Percentiles rank a stretch among this genome's conserved stretches.
phyloP scores from a whole-genome alignment of 2,797 vertebrate species.

The Myotis pilosus region DNA sequence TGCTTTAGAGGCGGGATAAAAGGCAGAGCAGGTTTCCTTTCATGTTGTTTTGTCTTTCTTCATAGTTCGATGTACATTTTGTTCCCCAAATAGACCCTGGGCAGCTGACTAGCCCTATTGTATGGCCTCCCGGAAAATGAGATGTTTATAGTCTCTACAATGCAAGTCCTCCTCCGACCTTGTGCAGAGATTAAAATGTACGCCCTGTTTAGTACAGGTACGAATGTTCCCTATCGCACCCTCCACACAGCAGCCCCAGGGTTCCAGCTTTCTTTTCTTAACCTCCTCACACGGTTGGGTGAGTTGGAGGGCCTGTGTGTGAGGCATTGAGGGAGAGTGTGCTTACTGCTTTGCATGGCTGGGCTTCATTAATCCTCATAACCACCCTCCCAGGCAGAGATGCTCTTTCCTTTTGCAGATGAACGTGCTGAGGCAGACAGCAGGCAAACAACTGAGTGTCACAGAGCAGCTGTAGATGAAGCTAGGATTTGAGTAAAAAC shows the following conservation, averaged over 20 bases:
- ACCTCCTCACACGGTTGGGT: not conserved
- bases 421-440: not conserved
- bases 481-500: not conserved
- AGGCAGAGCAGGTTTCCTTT: not conserved
- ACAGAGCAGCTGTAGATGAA: not conserved
- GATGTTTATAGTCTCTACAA: not conserved
- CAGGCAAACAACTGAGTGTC: not conserved
- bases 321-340: not conserved
- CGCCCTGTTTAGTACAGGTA: not conserved
- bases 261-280: not conserved
- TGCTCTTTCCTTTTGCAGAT: not conserved
- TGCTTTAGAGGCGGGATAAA: conserved; percentile 6
- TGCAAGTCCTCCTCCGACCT: not conserved
- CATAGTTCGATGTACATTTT: conserved; percentile 5
- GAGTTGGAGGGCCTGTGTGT: rapidly evolving
- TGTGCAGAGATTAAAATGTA: not conserved
- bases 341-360: not conserved
- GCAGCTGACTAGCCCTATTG: not conserved
- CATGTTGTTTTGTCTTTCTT: conserved; percentile 25
- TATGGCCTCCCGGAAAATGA: not conserved
- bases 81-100: not conserved
- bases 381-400: not conserved
- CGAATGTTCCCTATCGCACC: too few species aligned
- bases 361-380: not conserved
- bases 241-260: not conserved